Evolutionary conservation across 2,888 invertebrate genomes (phyloP).

Genomic region (Hirtodrosophila alboralis): DNA sequence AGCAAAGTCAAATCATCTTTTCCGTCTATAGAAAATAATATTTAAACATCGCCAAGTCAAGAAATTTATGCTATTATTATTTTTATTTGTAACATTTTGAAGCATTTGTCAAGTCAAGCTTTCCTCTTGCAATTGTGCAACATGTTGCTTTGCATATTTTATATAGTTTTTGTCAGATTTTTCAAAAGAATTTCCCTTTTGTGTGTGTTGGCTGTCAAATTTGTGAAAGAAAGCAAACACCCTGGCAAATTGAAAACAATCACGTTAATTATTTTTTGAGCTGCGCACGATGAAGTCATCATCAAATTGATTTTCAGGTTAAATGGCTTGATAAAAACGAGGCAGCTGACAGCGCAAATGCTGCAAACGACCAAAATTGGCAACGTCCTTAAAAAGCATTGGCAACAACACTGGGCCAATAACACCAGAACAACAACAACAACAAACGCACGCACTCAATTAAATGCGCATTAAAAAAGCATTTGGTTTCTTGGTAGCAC

Average conservation of each 20-base stretch:
- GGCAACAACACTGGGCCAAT: not conserved
- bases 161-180: constrained; percentile 8
- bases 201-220: not conserved
- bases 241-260: constrained; percentile 42
- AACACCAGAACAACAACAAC: too few species aligned
- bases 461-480: constrained; percentile 76
- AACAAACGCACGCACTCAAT: constrained; percentile 71
- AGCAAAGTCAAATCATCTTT: too few species aligned
- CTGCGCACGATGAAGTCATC: constrained; percentile 66
- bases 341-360: constrained; percentile 9
- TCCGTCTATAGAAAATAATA: too few species aligned
- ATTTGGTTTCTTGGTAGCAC: constrained; percentile 44
- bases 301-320: constrained; percentile 70
- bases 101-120: constrained; percentile 30
- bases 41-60: too few species aligned
- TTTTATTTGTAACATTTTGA: constrained; percentile 51
- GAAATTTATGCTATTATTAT: too few species aligned
- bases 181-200: constrained; percentile 4
- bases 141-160: constrained; percentile 50
- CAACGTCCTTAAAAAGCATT: constrained; percentile 49
- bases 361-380: constrained; percentile 30
- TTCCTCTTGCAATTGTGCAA: too few species aligned
- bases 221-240: not conserved
- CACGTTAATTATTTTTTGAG: constrained; percentile 63
- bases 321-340: constrained; percentile 67